phyloP scores from a whole-genome alignment of 1,140 invertebrate species.

The Hylaeus volcanicus region DNA sequence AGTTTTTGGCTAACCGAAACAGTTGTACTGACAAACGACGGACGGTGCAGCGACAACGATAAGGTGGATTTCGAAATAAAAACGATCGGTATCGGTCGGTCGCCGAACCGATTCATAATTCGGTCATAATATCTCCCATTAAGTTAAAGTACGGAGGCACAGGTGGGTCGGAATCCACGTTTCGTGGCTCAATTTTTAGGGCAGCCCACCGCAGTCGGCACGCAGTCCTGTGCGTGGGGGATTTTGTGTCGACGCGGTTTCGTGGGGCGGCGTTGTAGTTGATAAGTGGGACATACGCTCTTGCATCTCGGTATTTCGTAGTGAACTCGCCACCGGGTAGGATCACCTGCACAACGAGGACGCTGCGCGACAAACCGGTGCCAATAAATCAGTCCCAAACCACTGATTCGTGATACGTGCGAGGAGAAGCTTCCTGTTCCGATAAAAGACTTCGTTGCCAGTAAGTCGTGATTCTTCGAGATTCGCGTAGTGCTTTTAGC shows the following conservation, averaged over 20 bases:
- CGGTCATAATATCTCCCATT: neutral
- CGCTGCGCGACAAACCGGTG: neutral
- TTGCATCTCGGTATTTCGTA: slow-evolving; percentile 76
- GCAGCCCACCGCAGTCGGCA: neutral
- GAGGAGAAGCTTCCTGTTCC: neutral
- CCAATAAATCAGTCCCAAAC: neutral
- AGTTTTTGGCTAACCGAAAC: too few relatives aligned
- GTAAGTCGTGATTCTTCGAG: neutral
- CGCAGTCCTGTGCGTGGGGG: slow-evolving; percentile 26
- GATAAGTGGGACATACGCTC: slow-evolving; percentile 78
- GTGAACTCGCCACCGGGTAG: slow-evolving; percentile 71
- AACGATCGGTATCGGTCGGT: neutral
- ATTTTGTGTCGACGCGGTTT: slow-evolving; percentile 62
- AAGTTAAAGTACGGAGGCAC: neutral
- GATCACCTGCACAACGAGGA: slow-evolving; percentile 46
- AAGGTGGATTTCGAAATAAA: neutral
- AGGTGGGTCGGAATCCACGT: neutral
- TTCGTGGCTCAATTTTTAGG: neutral
- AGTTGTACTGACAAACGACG: too few relatives aligned
- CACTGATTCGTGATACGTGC: neutral
- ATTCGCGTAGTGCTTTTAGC: neutral
- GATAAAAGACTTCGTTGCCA: neutral
- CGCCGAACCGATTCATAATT: neutral
- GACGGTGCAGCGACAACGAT: too few relatives aligned
- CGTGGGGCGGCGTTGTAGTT: slow-evolving; percentile 51